These are phyloP conservation scores for Acrocephalus arundinaceus DNA, from an alignment of 2,113 vertebrate genomes.

Conservation along the genomic window DNA sequence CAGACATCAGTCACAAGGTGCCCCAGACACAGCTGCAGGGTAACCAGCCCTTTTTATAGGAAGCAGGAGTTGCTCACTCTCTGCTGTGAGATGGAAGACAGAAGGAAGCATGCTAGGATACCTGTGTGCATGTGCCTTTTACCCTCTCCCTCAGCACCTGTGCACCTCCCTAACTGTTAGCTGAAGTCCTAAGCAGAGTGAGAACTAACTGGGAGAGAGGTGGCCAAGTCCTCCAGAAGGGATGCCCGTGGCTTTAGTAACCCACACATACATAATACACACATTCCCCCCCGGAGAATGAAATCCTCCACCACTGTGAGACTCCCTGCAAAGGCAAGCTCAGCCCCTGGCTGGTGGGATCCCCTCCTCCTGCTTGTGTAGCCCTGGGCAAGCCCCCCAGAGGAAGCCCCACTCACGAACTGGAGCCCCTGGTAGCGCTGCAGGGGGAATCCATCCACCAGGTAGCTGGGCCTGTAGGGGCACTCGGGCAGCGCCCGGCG, in stretches of 20 bases:
- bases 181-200: neutral
- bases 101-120: neutral
- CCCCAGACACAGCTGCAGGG: neutral
- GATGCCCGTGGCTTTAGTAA: neutral
- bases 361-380: neutral
- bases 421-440: slow-evolving; percentile 91
- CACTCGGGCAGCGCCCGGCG: slow-evolving; percentile 83
- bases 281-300: neutral
- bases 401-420: slow-evolving; percentile 81
- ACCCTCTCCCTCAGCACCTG: neutral
- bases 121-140: neutral
- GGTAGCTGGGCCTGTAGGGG: slow-evolving; percentile 88
- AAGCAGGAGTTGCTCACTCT: neutral
- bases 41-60: neutral
- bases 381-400: neutral
- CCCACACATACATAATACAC: too few species aligned
- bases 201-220: neutral
- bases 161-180: neutral
- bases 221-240: neutral
- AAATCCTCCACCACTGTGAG: neutral
- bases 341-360: neutral
- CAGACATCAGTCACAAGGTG: neutral
- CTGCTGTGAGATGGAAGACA: neutral
- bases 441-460: slow-evolving; percentile 81
- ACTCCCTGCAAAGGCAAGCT: neutral